Evolutionary conservation across 2,888 invertebrate species (phyloP), one percentile per base, ranked within the genome.

Genomic region (Anagyrus pseudococci): DNA sequence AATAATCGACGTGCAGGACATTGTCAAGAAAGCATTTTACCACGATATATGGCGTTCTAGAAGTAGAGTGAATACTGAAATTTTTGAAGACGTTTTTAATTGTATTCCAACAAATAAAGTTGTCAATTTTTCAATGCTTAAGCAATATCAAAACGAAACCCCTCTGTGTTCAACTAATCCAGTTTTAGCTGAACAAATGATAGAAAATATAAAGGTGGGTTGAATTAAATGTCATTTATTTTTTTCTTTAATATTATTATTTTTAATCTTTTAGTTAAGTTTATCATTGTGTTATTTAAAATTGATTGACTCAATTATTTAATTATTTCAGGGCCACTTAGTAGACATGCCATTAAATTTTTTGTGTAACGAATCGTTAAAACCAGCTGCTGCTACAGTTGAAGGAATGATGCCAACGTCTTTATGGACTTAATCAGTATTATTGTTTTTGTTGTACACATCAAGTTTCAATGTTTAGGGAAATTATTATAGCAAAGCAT

Each of bases 331-430:
- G 87, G 98, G 97, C 1, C 87, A 91, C 79, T 78, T 98, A 61
- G 98, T 98, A 0, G 87, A 94, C 70, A 84, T 97, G 77, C 98
- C 98, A 0, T 82, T 96, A 55, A 86, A 92, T 64, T 98, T 98
- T 82, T 86, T 98, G n/a, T 87, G 87, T 73, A 88, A 92, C 70
- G 96, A 97, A 82, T 87, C 87, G 46, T 84, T 97, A 46, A 92
- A 92, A 19, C 97, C 97, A 7, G 88, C 89, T 56, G 87, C 89
- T 43, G 88, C 88, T 17, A 90, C 93, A 20, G 93, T 93, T 79
- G 97, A 98, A 80, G 94, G 94, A 50, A 89, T 98, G 75, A 89
- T 97, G 87, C 98, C 98, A 2, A 93, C 92, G 29, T 86, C 92
- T 1, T 84, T 98, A 20, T 98, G 98, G 96, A 96, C 96, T 19